Percentiles rank a stretch among this genome's conserved stretches.
Evolutionary conservation across 2,888 invertebrate species (phyloP).

Genomic region (Cheilosia grossa): DNA sequence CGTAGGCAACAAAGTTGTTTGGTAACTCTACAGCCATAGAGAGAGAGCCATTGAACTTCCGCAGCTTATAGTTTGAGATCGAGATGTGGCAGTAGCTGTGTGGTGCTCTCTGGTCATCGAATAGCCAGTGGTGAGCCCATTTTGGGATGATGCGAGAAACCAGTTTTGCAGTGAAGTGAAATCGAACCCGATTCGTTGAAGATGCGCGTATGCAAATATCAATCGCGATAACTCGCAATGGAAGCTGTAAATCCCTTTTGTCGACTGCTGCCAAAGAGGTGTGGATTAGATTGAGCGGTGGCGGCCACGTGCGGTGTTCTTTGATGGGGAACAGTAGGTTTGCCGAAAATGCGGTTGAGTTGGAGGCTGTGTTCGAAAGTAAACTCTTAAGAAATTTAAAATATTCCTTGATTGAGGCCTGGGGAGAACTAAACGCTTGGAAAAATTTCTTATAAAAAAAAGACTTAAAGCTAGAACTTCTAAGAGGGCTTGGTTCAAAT

Average conservation of each 20-base stretch:
- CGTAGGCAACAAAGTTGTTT: conserved; percentile 64
- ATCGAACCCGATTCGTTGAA: conserved; percentile 66
- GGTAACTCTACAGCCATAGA: conserved; percentile 36
- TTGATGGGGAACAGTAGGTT: too few relatives aligned
- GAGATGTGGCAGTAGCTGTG: conserved; percentile 36
- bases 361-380: too few relatives aligned
- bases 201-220: conserved; percentile 65
- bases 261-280: conserved; percentile 4
- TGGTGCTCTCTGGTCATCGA: conserved; percentile 22
- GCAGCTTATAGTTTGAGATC: conserved; percentile 31
- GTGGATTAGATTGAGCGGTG: neutral
- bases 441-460: too few relatives aligned
- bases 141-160: conserved; percentile 65
- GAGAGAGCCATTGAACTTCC: conserved; percentile 69
- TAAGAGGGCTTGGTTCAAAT: too few relatives aligned
- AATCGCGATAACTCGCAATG: conserved; percentile 19
- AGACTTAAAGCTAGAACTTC: too few relatives aligned
- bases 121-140: conserved; percentile 46
- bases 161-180: conserved; percentile 65
- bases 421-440: too few relatives aligned
- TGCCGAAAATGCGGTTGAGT: too few relatives aligned
- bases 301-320: too few relatives aligned
- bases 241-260: conserved; percentile 23
- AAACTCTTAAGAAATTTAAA: too few relatives aligned
- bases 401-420: too few relatives aligned